Evolutionary conservation across 2,888 invertebrate genomes (phyloP).

Genomic region (Scaptomyza reducta): DNA sequence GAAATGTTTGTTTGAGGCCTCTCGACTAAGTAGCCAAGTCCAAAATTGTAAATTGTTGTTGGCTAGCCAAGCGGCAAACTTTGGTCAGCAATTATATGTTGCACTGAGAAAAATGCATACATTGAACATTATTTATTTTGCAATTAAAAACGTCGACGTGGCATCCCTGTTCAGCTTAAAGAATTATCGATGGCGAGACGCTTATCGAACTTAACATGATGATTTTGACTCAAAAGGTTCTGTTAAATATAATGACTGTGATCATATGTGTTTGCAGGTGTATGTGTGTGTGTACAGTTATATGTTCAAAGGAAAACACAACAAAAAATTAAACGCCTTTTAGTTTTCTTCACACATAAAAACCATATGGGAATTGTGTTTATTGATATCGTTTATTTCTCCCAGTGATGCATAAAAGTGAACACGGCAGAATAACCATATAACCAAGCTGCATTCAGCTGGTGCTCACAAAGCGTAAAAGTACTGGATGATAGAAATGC

Average conservation of each 20-base stretch:
- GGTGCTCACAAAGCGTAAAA: constrained; percentile 36
- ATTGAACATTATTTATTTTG: too few species aligned
- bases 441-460: constrained; percentile 27
- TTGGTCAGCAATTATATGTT: constrained; percentile 8
- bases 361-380: not conserved
- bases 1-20: constrained; percentile 36
- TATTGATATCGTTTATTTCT: constrained; percentile 7
- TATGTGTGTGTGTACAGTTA: too few species aligned
- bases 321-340: not conserved
- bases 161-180: not conserved
- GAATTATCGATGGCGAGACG: not conserved
- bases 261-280: too few species aligned
- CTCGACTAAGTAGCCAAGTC: constrained; percentile 36
- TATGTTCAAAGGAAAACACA: not conserved
- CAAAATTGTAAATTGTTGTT: constrained; percentile 38
- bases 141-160: not conserved
- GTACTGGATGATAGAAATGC: constrained; percentile 48
- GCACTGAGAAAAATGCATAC: constrained; percentile 20
- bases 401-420: constrained; percentile 18
- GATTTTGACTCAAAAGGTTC: not conserved
- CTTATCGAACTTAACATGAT: not conserved
- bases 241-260: not conserved
- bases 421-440: not conserved
- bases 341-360: not conserved
- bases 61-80: constrained; percentile 25